Percentiles rank a stretch among this genome's conserved stretches.
phyloP scores from a whole-genome alignment of 1,140 invertebrate species.

The Protaetia brevitarsis region DNA sequence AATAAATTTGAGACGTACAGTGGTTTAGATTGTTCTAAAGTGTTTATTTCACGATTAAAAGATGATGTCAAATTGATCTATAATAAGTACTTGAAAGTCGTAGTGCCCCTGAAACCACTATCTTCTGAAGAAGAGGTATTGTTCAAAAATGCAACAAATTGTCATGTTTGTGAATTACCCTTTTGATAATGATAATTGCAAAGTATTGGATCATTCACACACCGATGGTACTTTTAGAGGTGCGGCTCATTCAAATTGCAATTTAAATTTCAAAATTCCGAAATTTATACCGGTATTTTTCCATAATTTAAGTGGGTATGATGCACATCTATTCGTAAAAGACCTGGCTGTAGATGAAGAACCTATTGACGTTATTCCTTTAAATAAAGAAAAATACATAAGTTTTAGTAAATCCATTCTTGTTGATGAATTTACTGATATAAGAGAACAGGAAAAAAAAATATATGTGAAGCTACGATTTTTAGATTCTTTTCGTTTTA shows the following conservation, averaged over 20 bases:
- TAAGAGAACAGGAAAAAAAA: too few species aligned
- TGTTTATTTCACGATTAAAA: too few species aligned
- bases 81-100: too few species aligned
- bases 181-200: too few species aligned
- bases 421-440: too few species aligned
- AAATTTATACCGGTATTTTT: conserved; percentile 45
- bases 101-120: too few species aligned
- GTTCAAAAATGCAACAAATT: not conserved
- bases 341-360: not conserved
- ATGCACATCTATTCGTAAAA: conserved; percentile 46
- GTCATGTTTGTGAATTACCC: not conserved
- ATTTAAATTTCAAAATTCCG: conserved; percentile 34
- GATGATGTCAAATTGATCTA: too few species aligned
- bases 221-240: not conserved
- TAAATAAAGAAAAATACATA: conserved; percentile 29
- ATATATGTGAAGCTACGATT: conserved; percentile 11
- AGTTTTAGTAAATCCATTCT: too few species aligned
- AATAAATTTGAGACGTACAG: not conserved
- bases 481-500: conserved; percentile 23
- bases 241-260: not conserved
- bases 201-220: not conserved
- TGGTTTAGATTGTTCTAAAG: not conserved
- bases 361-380: conserved; percentile 21
- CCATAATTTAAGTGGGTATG: conserved; percentile 49
- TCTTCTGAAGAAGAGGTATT: not conserved